A percentile compares a stretch with the other conserved stretches of the same genome.
Evolutionary conservation across 2,888 invertebrate species (phyloP).

Genomic region (Eremobia ochroleuca): DNA sequence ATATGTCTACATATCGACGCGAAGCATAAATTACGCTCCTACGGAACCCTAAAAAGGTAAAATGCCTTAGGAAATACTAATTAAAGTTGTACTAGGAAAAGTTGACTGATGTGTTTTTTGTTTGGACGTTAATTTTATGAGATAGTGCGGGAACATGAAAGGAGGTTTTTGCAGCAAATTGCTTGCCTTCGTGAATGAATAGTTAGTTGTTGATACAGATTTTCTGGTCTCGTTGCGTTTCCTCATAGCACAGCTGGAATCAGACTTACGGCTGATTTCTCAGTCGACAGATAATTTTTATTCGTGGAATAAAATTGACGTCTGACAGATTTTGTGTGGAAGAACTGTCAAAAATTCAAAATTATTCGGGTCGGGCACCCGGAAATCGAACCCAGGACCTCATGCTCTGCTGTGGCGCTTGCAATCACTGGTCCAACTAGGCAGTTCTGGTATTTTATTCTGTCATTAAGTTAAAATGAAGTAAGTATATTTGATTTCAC

Average conservation of each 20-base stretch:
- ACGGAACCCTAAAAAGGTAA: constrained; percentile 66
- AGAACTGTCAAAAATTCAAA: no score
- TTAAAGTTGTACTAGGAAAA: constrained; percentile 57
- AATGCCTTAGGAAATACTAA: constrained; percentile 65
- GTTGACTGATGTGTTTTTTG: constrained; percentile 43
- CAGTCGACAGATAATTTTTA: no score
- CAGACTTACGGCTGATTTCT: no score
- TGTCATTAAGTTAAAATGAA: neutral
- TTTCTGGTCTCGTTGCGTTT: constrained; percentile 16
- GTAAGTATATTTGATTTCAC: neutral
- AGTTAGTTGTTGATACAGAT: constrained; percentile 6
- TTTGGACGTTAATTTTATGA: constrained; percentile 53
- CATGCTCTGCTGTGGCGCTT: neutral
- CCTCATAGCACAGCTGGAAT: neutral
- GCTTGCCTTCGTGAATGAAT: constrained; percentile 19
- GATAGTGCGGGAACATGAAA: constrained; percentile 57
- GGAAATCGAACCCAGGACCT: neutral
- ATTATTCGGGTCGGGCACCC: no score
- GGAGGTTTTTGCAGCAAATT: constrained; percentile 42
- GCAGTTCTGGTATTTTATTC: neutral
- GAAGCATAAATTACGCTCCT: constrained; percentile 62
- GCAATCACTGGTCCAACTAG: no score
- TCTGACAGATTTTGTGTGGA: no score
- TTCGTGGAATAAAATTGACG: no score
- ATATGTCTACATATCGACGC: constrained; percentile 72